Base-by-base conservation (phyloP, 2,797 vertebrate species). In the Pteronotus mesoamericanus region DNA sequence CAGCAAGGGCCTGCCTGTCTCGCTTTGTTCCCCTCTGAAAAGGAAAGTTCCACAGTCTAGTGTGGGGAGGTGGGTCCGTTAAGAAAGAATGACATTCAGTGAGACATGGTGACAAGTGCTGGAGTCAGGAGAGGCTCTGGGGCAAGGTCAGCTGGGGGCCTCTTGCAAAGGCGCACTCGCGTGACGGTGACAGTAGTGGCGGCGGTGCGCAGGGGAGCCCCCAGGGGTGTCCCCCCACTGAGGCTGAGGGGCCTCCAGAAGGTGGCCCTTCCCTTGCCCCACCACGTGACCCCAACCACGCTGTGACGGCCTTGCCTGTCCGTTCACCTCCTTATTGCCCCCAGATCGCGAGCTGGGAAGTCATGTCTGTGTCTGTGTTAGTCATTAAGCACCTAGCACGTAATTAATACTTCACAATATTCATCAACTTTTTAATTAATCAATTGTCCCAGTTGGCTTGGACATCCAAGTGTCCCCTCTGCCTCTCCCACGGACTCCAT, bases 231-330 rank as follows among this genome's bases (percentile, higher is more conserved):
- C 57, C 51, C 51, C 68, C 14, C 3, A 5, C 68, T 48, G 2
- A n/a, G 51, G 37, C n/a, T n/a, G 34, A 82, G 11, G 22, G 32
- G n/a, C 46, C 11, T 37, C 22, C 1, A 7, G 86, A 37, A 46
- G 16, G 10, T 4, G 34, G 21, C 3, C 37, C 59, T 0, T 9
- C 4, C 26, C 2, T 6, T 0, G 4, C 12, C 26, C 8, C 8
- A 61, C 32, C 59, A 32, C 1, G 29, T 61, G 61, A 61, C 19
- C 29, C n/a, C 59, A 44, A 16, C 53, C n/a, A 19, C 4, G 0
- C 39, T 37, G 82, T 16, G 26, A 9, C 4, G 3, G 12, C 21
- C n/a, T 11, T n/a, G 18, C 26, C 42, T 72, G 2, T 32, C 72
- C 12, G 71, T 24, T 78, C 80, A 48, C 16, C 37, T 57, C 24